Evolutionary conservation across 35 echinoderm and acorn worm genomes (phyloP).

Genomic region (Hemicentrotus pulcherrimus): DNA sequence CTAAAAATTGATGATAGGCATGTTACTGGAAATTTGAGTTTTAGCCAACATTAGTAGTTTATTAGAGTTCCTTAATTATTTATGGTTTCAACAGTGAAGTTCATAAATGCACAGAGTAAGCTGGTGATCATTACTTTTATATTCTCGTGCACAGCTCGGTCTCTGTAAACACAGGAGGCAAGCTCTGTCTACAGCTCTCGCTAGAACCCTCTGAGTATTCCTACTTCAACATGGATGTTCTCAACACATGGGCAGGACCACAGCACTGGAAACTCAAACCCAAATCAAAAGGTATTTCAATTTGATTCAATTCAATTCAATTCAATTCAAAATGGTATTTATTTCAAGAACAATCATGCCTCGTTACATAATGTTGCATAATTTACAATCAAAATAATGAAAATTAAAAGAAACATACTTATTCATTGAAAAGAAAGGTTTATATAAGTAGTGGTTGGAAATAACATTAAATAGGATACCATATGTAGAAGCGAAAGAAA

Average conservation of each 20-base stretch:
- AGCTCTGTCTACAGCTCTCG: constrained; percentile 82
- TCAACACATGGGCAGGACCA: constrained; percentile 93
- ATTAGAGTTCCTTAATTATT: too few species aligned
- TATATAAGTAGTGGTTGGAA: too few species aligned
- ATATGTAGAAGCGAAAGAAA: too few species aligned
- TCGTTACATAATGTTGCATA: too few species aligned
- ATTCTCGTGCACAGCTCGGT: constrained; percentile 53
- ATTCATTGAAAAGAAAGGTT: too few species aligned
- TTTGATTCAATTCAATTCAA: neutral
- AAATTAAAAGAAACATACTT: too few species aligned
- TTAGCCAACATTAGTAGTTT: too few species aligned
- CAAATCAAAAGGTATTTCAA: constrained; percentile 77
- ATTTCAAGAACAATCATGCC: too few species aligned
- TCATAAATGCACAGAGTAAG: neutral
- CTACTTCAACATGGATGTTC: constrained; percentile 83
- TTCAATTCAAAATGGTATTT: neutral
- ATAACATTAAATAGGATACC: too few species aligned
- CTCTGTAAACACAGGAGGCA: constrained; percentile 57
- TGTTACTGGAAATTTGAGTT: too few species aligned
- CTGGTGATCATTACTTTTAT: neutral
- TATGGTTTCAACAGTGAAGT: neutral
- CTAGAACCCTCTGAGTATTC: constrained; percentile 94
- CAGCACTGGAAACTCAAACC: constrained; percentile 95
- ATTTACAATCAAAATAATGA: too few species aligned
- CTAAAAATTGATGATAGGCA: too few species aligned